Base-by-base conservation (phyloP, 2,113 vertebrate genomes). In the Leucosticte australis region DNA sequence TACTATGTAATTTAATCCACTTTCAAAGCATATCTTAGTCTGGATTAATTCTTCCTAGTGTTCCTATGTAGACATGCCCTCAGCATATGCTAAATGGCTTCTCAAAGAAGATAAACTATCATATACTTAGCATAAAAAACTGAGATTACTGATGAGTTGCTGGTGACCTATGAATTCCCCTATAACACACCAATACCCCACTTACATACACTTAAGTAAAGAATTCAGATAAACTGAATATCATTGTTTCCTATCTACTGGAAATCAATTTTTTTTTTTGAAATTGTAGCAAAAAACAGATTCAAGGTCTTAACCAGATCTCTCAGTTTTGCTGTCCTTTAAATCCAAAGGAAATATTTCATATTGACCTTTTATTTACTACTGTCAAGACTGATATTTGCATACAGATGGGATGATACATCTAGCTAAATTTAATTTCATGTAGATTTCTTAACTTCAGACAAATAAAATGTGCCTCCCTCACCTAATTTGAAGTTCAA, bases 1-100 rank as follows among this genome's bases (percentile, higher is more conserved):
- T 44, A 55, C 59, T 44, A 37, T 44, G 41, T 47, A 63, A 94
- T 84, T 87, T 90, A 93, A 94, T 76, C 79, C 69, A 78, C 30
- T 94, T 95, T 64, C 59, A 92, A 90, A 83, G 46, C 24, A 55
- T 62, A 70, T 56, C 65, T 96, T 81, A 89, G 74, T 37, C 49
- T 81, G 86, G 74, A 85, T 83, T 90, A 90, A 56, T 75, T 95
- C 87, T 94, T 75, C 79, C 28, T 56, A 79, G 26, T 41, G 17
- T 22, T 89, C 26, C 78, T 79, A 55, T 60, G 33, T 5, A 78
- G 83, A 39, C 39, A 90, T 90, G 60, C 15, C 20, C 42, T 88
- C 33, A 65, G 59, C 37, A 73, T 23, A 79, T 1, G 5, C 35
- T 87, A 85, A 88, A 90, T 21, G 24, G 46, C 80, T 80, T 89